Evolutionary conservation across 2,888 invertebrate genomes (phyloP), one percentile per base, ranked within the genome.

Genomic region (Aethes cnicana): DNA sequence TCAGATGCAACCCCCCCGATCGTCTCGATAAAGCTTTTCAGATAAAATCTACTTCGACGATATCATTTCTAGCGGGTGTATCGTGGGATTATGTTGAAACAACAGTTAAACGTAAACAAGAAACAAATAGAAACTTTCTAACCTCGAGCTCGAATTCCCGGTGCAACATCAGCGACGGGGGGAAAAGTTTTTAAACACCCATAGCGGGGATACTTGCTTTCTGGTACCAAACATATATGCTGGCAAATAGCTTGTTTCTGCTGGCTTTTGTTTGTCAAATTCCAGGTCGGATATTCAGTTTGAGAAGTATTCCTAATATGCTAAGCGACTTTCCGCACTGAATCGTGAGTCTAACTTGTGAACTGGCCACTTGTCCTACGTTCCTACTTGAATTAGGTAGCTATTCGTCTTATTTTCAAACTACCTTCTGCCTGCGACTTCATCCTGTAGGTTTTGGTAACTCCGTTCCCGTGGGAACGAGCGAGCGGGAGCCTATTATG

Each of bases 121-220:
- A 44, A 44, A 46, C 46, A 52, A 52, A 46, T 52, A 52, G 20
- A 52, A 52, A 52, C 39, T 52, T 52, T 52, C 37, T 39, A 39
- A 52, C 52, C 46, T 52, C 39, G 52, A 46, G 52, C 41, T 28
- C 30, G 20, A 32, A 52, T 37, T 48, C 44, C 44, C 44, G 35
- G 35, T 42, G 37, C 44, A 52, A 52, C 39, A 46, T 39, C 39
- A 52, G 44, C 52, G 32, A 35, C 47, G 44, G 30, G 39, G 39
- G 46, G 46, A 16, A 50, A 52, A 52, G 46, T 44, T 52, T n/a
- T 52, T 46, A 46, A 52, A 46, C 44, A 52, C 26, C 46, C 46
- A 46, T 37, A 28, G 16, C 26, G 46, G 32, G 46, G 44, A 46
- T 52, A 52, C 52, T 46, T 46, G 39, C 46, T 26, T 25, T 17